A percentile compares a stretch with the other conserved stretches of the same genome.
These are phyloP conservation scores for Mohoua ochrocephala DNA, from an alignment of 2,113 vertebrate genomes.

Conservation along the genomic window DNA sequence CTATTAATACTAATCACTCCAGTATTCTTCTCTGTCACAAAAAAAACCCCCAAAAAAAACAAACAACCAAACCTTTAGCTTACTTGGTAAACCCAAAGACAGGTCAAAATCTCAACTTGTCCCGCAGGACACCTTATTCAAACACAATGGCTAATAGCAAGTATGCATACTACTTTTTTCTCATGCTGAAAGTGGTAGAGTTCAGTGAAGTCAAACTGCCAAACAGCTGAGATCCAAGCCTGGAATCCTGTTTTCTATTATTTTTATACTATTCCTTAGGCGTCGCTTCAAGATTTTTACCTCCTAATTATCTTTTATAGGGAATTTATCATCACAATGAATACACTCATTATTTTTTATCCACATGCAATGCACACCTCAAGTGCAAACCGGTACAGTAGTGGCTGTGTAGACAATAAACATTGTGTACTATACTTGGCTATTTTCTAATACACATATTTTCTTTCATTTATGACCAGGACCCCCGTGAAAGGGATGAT, in stretches of 20 bases:
- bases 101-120: not conserved
- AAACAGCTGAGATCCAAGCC: not conserved
- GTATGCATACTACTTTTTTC: not conserved
- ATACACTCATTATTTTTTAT: not conserved
- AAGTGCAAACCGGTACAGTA: not conserved
- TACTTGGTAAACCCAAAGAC: not conserved
- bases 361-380: not conserved
- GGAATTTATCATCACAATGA: not conserved
- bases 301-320: not conserved
- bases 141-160: not conserved
- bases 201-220: not conserved
- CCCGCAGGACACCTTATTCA: not conserved
- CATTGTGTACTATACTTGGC: not conserved
- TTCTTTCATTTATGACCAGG: not conserved
- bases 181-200: not conserved
- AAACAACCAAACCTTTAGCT: not conserved
- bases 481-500: not conserved
- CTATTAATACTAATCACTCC: not conserved
- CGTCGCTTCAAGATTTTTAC: not conserved
- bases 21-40: not conserved
- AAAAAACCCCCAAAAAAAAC: not conserved
- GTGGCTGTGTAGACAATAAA: not conserved
- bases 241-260: not conserved
- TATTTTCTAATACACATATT: not conserved
- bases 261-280: not conserved